Conservation (phyloP, 2,113 vertebrate species). For the Lophura nycthemera region DNA sequence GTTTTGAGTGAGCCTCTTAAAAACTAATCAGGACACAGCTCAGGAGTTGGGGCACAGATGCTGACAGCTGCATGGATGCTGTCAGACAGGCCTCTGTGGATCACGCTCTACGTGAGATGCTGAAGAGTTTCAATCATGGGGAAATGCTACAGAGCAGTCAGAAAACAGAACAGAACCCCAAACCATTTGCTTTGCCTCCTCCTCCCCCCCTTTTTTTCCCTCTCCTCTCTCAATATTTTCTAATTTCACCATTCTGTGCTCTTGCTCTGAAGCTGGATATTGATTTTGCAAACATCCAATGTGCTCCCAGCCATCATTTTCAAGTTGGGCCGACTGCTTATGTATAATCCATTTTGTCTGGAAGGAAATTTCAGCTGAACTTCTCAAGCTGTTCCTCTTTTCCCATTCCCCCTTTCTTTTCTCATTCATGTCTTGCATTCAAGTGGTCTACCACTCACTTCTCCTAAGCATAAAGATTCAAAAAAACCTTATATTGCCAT, state of each 20-base stretch:
- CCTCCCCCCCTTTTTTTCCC: neutral
- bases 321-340: neutral
- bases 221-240: neutral
- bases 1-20: slow-evolving; percentile 38
- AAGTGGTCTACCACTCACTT: neutral
- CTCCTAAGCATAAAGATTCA: neutral
- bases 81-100: neutral
- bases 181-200: neutral
- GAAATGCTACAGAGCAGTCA: neutral
- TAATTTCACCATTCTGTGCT: slow-evolving; percentile 2
- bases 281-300: neutral
- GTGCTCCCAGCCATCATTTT: neutral
- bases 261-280: neutral
- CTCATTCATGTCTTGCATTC: neutral
- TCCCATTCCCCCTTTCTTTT: neutral
- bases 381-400: neutral
- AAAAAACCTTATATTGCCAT: neutral
- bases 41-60: slow-evolving; percentile 40
- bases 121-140: neutral
- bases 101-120: neutral
- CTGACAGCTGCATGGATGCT: neutral
- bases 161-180: neutral
- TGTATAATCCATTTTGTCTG: neutral
- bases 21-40: slow-evolving; percentile 32
- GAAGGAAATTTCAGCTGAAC: neutral